Percentiles rank a stretch among this genome's conserved stretches.
Evolutionary conservation across 2,113 vertebrate species (phyloP).

Genomic region (Ictidomys tridecemlineatus): DNA sequence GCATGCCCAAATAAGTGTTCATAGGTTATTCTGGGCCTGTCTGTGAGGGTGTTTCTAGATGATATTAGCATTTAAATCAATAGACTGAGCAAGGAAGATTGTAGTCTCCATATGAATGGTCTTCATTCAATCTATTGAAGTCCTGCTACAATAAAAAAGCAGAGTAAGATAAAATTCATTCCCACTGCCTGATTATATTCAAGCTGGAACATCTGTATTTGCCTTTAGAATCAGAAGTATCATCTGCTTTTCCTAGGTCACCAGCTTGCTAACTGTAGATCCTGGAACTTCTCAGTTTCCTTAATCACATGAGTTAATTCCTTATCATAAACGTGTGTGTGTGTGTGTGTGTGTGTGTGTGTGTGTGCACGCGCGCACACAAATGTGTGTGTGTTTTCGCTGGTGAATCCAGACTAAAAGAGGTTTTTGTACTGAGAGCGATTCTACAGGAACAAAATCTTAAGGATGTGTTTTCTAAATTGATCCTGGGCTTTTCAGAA

Average conservation of each 20-base stretch:
- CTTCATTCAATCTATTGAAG: not conserved
- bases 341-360: not conserved
- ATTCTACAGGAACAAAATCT: not conserved
- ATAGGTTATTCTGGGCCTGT: not conserved
- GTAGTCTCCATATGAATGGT: not conserved
- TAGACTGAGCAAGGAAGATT: not conserved
- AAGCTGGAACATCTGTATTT: not conserved
- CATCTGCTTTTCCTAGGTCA: not conserved
- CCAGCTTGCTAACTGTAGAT: not conserved
- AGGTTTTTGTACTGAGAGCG: not conserved
- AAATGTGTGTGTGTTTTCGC: not conserved
- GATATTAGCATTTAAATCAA: not conserved
- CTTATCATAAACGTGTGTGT: not conserved
- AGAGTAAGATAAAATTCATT: not conserved
- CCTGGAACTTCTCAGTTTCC: not conserved
- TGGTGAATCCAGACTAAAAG: not conserved
- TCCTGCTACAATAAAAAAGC: not conserved
- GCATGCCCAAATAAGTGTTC: not conserved
- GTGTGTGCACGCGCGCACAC: fast-evolving
- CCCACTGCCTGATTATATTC: not conserved
- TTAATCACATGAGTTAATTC: not conserved
- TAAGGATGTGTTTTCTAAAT: not conserved
- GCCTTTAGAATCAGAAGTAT: not conserved
- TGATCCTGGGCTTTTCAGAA: not conserved
- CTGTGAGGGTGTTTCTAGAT: not conserved